Percentiles rank a stretch among this genome's conserved stretches.
These are phyloP conservation scores for Colaptes auratus DNA, from an alignment of 2,113 vertebrate species.

Conservation along the genomic window DNA sequence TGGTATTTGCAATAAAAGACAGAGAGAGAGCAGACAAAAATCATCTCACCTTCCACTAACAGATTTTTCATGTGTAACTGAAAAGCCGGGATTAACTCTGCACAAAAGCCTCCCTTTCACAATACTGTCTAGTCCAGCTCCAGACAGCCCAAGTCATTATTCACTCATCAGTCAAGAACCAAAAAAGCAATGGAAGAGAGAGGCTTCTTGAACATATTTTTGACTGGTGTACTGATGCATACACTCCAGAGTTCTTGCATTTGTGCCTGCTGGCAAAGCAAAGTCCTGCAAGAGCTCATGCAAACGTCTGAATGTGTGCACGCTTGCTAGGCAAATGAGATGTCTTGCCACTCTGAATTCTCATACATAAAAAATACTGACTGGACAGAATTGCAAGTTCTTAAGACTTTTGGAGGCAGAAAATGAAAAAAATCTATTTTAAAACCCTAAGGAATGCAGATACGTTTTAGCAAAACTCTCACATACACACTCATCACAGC, in stretches of 20 bases:
- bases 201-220: not conserved
- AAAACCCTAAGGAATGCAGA: not conserved
- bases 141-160: not conserved
- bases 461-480: not conserved
- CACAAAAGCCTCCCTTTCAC: not conserved
- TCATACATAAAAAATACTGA: not conserved
- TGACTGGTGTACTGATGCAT: not conserved
- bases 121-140: not conserved
- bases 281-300: not conserved
- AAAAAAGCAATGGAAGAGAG: not conserved
- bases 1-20: not conserved
- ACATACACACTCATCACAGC: not conserved
- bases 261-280: not conserved
- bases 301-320: rapidly evolving
- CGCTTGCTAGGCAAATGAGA: not conserved
- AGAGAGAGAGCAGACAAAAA: not conserved
- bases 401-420: not conserved
- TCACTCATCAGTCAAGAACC: not conserved
- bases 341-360: not conserved
- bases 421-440: not conserved
- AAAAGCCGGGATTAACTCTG: conserved; percentile 30
- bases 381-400: not conserved
- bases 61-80: not conserved
- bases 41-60: not conserved
- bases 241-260: not conserved